These are phyloP conservation scores for Trachemys scripta DNA, from an alignment of 2,113 vertebrate species.

Conservation along the genomic window DNA sequence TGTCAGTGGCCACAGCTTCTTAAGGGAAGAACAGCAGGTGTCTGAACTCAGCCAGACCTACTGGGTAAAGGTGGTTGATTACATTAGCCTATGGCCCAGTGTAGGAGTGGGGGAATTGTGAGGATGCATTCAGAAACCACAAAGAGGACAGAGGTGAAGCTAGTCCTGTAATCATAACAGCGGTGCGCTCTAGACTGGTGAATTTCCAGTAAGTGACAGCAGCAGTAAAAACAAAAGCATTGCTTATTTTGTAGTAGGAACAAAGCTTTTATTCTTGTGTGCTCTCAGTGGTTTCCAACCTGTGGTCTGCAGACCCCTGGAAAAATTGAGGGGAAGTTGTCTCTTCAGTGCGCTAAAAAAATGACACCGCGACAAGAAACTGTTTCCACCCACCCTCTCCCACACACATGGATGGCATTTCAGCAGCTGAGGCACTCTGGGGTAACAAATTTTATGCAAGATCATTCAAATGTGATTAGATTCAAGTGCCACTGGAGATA, in stretches of 20 bases:
- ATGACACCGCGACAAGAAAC: neutral
- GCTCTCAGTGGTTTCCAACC: neutral
- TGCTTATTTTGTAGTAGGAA: neutral
- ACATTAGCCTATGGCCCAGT: no score
- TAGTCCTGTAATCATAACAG: no score
- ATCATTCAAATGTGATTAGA: neutral
- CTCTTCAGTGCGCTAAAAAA: neutral
- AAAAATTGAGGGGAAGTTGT: slow-evolving; percentile 42
- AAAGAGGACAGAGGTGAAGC: no score
- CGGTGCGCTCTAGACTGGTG: no score
- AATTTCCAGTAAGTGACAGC: no score
- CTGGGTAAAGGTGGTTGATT: neutral
- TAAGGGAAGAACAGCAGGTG: neutral
- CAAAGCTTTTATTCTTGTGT: neutral
- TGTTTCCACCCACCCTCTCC: neutral
- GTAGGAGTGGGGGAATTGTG: neutral
- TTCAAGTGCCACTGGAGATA: neutral
- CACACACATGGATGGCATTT: slow-evolving; percentile 46
- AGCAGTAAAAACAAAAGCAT: neutral
- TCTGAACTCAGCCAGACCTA: neutral
- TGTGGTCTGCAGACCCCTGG: no score
- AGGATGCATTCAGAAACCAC: no score
- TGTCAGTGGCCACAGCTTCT: neutral
- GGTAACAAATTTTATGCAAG: slow-evolving; percentile 49
- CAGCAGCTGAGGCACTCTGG: slow-evolving; percentile 22